A percentile compares a stretch with the other conserved stretches of the same genome.
Conservation (phyloP, 2,797 vertebrate species). For the Ambastaia sidthimunki region DNA sequence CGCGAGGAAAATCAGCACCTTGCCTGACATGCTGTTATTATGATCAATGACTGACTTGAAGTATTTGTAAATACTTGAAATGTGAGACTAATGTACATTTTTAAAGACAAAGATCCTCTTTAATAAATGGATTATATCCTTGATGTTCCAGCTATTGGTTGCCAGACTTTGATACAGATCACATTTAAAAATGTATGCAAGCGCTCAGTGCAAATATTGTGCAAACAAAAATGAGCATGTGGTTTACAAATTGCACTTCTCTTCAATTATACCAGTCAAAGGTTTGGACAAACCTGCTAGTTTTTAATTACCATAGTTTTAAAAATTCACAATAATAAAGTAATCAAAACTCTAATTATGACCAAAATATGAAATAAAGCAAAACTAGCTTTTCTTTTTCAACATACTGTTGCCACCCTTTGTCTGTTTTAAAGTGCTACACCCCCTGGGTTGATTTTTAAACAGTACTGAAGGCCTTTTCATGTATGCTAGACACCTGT, state of each 20-base stretch:
- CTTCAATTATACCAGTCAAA: slow-evolving; percentile 1
- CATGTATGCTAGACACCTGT: no score
- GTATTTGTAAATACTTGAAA: slow-evolving; percentile 75
- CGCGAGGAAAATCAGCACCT: slow-evolving; percentile 32
- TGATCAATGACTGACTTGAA: slow-evolving; percentile 59
- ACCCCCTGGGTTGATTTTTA: no score
- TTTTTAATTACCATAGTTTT: no score
- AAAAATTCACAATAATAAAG: neutral
- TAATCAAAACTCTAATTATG: no score
- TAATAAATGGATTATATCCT: slow-evolving; percentile 56
- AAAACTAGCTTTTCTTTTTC: no score
- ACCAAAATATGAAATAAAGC: no score
- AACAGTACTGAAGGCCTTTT: no score
- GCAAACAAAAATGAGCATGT: slow-evolving; percentile 2
- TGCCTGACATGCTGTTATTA: slow-evolving; percentile 31
- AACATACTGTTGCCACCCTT: no score
- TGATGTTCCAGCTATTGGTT: slow-evolving; percentile 6
- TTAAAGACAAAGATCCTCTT: slow-evolving; percentile 53
- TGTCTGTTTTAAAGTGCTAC: no score
- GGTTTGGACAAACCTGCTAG: neutral
- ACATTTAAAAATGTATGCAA: neutral
- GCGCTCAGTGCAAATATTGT: neutral
- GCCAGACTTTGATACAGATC: neutral
- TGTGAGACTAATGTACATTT: slow-evolving; percentile 67
- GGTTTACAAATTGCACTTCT: neutral